Evolutionary conservation across 2,888 invertebrate genomes (phyloP).

Genomic region (Pseudococcus jackbeardsleyi): DNA sequence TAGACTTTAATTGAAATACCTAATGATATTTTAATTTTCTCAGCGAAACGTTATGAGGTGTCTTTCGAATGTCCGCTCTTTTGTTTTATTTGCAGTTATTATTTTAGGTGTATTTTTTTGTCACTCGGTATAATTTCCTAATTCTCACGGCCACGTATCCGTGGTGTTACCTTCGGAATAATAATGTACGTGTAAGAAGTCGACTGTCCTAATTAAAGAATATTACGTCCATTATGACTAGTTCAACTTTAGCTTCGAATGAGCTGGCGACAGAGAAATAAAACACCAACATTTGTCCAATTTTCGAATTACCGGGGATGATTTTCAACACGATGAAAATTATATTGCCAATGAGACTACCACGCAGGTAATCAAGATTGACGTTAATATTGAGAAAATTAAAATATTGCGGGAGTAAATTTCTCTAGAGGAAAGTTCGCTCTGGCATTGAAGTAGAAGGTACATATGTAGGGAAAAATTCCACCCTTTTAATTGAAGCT

Average conservation of each 20-base stretch:
- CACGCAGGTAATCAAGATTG: neutral
- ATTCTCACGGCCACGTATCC: slow-evolving; percentile 7
- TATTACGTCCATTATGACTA: neutral
- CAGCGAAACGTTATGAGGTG: neutral
- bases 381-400: neutral
- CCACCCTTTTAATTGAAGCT: neutral
- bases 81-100: neutral
- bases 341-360: neutral
- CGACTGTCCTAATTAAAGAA: slow-evolving; percentile 1
- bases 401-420: neutral
- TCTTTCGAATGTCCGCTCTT: slow-evolving; percentile 7
- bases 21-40: slow-evolving; percentile 17
- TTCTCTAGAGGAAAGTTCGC: neutral
- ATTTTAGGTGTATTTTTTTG: slow-evolving; percentile 11
- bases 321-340: neutral
- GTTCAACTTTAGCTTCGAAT: neutral
- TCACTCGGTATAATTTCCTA: slow-evolving; percentile 32
- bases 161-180: slow-evolving; percentile 3
- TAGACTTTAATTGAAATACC: slow-evolving; percentile 45
- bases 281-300: neutral
- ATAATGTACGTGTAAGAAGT: neutral
- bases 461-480: neutral
- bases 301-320: neutral
- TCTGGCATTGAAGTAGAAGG: neutral
- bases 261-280: neutral